Evolutionary conservation across 2,113 vertebrate genomes (phyloP).

Genomic region (Gymnogyps californianus): DNA sequence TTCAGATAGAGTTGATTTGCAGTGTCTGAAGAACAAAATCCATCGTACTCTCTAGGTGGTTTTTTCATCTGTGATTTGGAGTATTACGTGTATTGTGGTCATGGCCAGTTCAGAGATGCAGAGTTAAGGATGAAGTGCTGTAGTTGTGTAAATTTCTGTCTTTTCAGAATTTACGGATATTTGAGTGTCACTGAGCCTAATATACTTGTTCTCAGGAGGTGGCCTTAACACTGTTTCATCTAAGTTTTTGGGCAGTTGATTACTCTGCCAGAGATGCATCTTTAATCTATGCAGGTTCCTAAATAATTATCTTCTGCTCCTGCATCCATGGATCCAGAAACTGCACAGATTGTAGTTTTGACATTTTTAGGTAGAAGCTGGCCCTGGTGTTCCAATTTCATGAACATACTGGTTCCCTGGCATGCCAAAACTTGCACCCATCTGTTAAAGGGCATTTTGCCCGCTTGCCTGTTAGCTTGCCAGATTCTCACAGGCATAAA

Average conservation of each 20-base stretch:
- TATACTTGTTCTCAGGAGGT: neutral
- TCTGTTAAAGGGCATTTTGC: conserved; percentile 67
- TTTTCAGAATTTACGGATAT: neutral
- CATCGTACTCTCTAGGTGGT: rapidly evolving
- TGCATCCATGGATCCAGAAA: conserved; percentile 12
- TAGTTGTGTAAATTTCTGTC: neutral
- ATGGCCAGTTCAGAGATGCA: neutral
- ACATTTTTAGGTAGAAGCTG: conserved; percentile 58
- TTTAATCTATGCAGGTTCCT: neutral
- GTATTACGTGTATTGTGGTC: neutral
- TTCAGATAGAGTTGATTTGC: neutral
- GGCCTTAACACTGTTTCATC: neutral
- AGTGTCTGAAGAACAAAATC: neutral
- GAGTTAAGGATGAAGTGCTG: neutral
- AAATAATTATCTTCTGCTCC: conserved; percentile 28
- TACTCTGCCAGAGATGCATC: neutral
- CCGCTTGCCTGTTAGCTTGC: conserved; percentile 30
- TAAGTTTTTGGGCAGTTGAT: neutral
- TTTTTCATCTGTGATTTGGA: neutral
- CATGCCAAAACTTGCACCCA: conserved; percentile 44
- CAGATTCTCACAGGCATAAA: conserved; percentile 34
- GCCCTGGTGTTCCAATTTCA: conserved; percentile 35
- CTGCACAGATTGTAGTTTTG: conserved; percentile 58
- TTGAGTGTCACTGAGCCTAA: neutral
- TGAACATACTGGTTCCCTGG: conserved; percentile 48